Base-by-base conservation (phyloP, 2,888 invertebrate genomes). In the Acanthococcus lagerstroemiae region DNA sequence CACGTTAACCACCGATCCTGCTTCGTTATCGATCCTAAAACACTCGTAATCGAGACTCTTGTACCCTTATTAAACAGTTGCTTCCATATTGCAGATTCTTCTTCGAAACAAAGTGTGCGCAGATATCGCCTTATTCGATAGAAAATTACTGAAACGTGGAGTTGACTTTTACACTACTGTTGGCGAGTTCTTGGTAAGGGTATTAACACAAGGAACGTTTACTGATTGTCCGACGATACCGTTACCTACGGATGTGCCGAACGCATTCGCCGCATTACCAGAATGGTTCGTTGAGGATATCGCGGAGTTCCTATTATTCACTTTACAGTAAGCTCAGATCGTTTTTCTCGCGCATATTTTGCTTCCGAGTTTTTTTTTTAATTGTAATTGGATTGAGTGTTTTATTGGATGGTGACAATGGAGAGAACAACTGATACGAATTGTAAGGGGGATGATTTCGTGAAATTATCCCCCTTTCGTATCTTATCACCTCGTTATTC, bases 211-310 rank as follows among this genome's bases (percentile, higher is more conserved):
- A 1, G 52, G 37, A 52, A 21, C 65, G 2, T 37, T 27, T 45
- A 25, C 25, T 46, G 57, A 67, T 57, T 52, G 55, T 24, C 27
- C 52, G 24, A 21, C 77, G 79, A 58, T 67, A 66, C 55, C 46
- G 3, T 60, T 68, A 61, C 45, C 82, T 54, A 79, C 81, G 44
- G 82, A 83, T 71, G 80, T 85, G 56, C 84, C 88, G 17, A 81
- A 82, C 71, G 82, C 86, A 72, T 96, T 95, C 80, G 84, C 87
- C 63, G 91, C 95, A 72, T 81, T 93, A 74, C 97, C 97, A 46
- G 96, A 97, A 80, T 96, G 95, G 89, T 92, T 94, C 77, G 85
- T 97, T 71, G 97, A 97, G 78, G 96, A 97, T 76, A 88, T 96
- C 72, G 94, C 96, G 12, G 96, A 97, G 78, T 93, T 96, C 78